Conservation (phyloP, 2,113 vertebrate species). For the Triplophysa siluroides region DNA sequence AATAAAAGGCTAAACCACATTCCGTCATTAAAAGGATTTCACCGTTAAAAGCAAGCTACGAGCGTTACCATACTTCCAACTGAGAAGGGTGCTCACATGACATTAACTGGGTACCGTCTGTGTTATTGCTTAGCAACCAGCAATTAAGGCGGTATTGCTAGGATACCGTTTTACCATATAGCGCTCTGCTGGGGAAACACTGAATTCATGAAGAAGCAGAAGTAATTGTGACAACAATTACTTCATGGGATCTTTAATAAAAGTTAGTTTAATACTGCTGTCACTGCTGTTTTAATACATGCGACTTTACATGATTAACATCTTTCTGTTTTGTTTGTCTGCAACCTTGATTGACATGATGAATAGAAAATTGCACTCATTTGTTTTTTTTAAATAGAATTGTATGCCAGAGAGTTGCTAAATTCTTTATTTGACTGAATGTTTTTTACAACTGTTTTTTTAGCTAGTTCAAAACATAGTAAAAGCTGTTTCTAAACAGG, state of each 20-base stretch:
- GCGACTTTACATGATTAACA: background rate
- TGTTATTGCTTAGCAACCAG: constrained; percentile 62
- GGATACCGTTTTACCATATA: constrained; percentile 51
- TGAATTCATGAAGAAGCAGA: constrained; percentile 38
- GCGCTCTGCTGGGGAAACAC: constrained; percentile 39
- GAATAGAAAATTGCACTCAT: background rate
- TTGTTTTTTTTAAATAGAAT: background rate
- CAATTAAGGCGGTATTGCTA: constrained; percentile 58
- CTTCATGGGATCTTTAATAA: background rate
- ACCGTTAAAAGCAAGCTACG: background rate
- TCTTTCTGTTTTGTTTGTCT: background rate
- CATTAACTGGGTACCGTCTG: constrained; percentile 55
- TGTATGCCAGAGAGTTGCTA: background rate
- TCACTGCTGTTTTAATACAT: background rate
- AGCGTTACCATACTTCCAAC: constrained; percentile 38
- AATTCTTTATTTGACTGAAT: background rate
- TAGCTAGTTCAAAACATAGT: background rate
- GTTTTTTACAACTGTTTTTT: background rate
- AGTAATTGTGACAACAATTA: constrained; percentile 9
- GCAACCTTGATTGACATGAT: background rate
- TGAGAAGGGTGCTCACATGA: constrained; percentile 48
- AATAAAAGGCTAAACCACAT: background rate
- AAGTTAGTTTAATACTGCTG: background rate
- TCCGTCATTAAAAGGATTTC: too few relatives aligned
- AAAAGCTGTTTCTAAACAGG: background rate